A percentile compares a stretch with the other conserved stretches of the same genome.
Conservation (phyloP, 2,113 vertebrate genomes). For the Aldabrachelys gigantea region DNA sequence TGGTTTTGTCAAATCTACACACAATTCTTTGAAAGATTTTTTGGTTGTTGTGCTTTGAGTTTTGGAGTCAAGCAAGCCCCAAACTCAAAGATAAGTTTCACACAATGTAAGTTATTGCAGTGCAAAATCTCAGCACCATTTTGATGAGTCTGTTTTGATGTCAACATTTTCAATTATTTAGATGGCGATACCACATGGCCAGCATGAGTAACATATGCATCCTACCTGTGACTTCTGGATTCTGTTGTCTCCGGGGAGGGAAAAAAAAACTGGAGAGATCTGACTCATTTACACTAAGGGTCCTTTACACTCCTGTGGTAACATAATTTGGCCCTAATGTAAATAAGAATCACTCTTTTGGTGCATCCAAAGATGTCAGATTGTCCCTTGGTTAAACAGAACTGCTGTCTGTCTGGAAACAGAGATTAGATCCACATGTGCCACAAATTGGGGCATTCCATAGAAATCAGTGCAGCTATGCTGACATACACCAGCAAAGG, state of each 20-base stretch:
- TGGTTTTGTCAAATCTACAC: neutral
- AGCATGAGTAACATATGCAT: neutral
- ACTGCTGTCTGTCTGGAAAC: neutral
- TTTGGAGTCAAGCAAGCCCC: neutral
- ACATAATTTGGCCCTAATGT: neutral
- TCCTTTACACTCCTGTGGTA: neutral
- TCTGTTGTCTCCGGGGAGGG: neutral
- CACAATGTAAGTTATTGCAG: neutral
- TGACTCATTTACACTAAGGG: neutral
- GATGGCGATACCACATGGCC: neutral
- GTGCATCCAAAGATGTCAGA: neutral
- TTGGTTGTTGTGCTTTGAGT: neutral
- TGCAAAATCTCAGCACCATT: accelerated
- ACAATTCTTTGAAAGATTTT: neutral
- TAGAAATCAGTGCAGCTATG: neutral
- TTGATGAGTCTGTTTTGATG: accelerated
- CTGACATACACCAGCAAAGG: neutral
- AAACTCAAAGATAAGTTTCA: neutral
- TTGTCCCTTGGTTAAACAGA: neutral
- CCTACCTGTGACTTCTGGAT: neutral
- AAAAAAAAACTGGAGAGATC: too few species aligned
- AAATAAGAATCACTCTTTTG: neutral
- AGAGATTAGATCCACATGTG: neutral
- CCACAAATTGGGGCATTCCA: neutral
- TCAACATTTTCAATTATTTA: neutral